A percentile compares a stretch with the other conserved stretches of the same genome.
Conservation (phyloP, 2,888 invertebrate species). For the Nephrotoma flavescens region DNA sequence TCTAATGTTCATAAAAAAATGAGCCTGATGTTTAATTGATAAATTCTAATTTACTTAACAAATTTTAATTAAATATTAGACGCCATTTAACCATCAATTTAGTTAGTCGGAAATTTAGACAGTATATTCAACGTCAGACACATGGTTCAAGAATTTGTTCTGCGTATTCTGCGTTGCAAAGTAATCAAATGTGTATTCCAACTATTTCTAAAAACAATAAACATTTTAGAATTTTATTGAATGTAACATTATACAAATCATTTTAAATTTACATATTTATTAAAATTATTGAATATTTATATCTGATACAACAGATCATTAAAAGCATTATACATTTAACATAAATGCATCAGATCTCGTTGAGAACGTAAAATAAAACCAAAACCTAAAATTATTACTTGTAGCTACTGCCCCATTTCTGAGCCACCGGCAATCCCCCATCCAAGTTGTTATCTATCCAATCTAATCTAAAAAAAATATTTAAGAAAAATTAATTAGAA, state of each 20-base stretch:
- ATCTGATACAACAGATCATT: not conserved
- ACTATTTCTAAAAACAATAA: not conserved
- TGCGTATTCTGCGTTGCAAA: no score
- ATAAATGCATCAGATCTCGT: not conserved
- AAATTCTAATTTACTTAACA: no score
- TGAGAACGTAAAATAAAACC: not conserved
- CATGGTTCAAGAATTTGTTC: no score
- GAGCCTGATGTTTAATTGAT: no score
- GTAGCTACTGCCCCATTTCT: not conserved
- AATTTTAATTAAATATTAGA: no score
- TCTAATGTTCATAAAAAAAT: no score
- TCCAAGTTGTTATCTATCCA: not conserved
- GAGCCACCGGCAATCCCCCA: not conserved
- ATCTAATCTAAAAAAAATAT: not conserved
- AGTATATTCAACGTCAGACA: no score
- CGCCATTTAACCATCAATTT: no score
- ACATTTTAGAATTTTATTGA: not conserved
- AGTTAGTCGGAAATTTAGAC: no score
- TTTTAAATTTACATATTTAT: not conserved
- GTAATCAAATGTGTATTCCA: no score
- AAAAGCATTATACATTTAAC: not conserved
- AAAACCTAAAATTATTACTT: not conserved
- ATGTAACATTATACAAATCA: not conserved
- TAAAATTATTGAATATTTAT: not conserved
- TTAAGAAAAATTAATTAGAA: not conserved